A percentile compares a stretch with the other conserved stretches of the same genome.
phyloP scores from a whole-genome alignment of 1,140 invertebrate species.

The Meteorus sp. region DNA sequence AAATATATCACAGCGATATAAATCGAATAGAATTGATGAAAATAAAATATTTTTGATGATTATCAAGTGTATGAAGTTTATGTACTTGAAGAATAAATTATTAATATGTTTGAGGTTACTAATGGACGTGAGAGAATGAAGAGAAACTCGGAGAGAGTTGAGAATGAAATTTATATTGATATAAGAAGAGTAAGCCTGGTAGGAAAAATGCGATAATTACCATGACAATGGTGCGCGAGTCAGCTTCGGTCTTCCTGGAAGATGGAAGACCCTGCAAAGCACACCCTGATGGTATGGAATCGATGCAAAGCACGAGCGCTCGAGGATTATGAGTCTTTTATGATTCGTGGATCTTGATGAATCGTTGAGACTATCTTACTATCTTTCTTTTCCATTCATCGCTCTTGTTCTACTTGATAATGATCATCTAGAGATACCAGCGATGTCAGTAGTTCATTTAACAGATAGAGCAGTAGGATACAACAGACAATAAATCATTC shows the following conservation, averaged over 20 bases:
- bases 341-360: conserved; percentile 48
- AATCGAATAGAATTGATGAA: neutral
- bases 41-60: no score
- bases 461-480: no score
- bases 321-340: conserved; percentile 48
- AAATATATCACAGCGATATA: neutral
- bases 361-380: conserved; percentile 34
- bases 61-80: no score
- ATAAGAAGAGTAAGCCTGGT: conserved; percentile 4
- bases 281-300: conserved; percentile 23
- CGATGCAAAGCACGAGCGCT: conserved; percentile 34
- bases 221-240: conserved; percentile 41
- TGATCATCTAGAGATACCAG: no score
- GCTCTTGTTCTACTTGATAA: no score
- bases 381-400: conserved; percentile 9
- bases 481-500: no score
- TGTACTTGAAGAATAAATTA: no score
- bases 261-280: conserved; percentile 20
- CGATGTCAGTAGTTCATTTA: no score
- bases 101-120: neutral
- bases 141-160: conserved; percentile 2
- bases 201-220: conserved; percentile 35
- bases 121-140: neutral
- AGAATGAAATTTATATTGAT: neutral
- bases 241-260: conserved; percentile 14